Base-by-base conservation (phyloP, 2,113 vertebrate genomes). In the Grammomys surdaster region DNA sequence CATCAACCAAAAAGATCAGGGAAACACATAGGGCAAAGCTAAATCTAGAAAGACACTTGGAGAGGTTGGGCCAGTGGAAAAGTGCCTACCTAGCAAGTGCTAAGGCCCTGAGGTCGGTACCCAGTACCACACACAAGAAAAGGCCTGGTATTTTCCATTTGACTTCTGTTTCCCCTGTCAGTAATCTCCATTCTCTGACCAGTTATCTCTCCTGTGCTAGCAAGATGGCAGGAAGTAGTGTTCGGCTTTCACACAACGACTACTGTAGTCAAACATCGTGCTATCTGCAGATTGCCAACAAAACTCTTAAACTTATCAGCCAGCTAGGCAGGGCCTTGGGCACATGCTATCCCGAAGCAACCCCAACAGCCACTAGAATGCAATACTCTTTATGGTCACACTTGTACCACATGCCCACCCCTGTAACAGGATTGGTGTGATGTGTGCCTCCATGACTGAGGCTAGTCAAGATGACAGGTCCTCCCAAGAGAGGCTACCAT, bases 1-100 rank as follows among this genome's bases (percentile, higher is more conserved):
- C 90, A 94, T 58, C 86, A 91, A 77, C 56, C 91, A 28, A 93
- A 92, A 95, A 84, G 36, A 88, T 82, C 70, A 69, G 72, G 92
- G 48, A 78, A 10, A 63, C 19, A 82, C 20, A 77, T 93, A 56
- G 89, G 70, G 11, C 56, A 95, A 84, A 31, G 16, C 67, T 95
- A 72, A 54, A 89, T 90, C 77, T 80, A 67, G 58, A 93, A 85
- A 67, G 33, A 80, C 24, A 22, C 63, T 67, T 22, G 48, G 69
- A 73, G 69, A 75, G 26, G 24, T 40, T 1, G 28, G 48, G 13
- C 40, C n/a, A 40, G 48, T 73, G 24, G 22, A 40, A 40, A 51
- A 58, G 22, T 4, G 19, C 24, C 51, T 56, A 54, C 36, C 36
- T 40, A 40, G 24, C 9, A 43, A 75, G 14, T 12, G 24, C 51